Evolutionary conservation across 1,140 invertebrate species (phyloP).

Genomic region (Cherax destructor): DNA sequence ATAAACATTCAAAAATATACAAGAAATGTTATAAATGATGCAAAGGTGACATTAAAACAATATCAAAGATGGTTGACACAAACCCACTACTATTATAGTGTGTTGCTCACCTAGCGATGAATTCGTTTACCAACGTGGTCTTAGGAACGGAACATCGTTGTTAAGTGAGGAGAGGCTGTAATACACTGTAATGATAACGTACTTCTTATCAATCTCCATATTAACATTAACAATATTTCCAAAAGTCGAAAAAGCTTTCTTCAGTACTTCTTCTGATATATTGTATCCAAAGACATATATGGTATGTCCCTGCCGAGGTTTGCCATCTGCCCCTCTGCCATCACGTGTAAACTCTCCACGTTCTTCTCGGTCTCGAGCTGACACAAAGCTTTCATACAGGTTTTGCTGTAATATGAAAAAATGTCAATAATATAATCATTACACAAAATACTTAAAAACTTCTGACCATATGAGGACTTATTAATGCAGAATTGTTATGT

Average conservation of each 20-base stretch:
- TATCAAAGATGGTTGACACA: too few species aligned
- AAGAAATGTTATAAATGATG: too few species aligned
- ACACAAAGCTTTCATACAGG: constrained; percentile 93
- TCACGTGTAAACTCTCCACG: constrained; percentile 58
- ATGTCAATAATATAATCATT: not conserved
- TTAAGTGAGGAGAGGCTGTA: too few species aligned
- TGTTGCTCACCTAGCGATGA: too few species aligned
- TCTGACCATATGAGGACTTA: too few species aligned
- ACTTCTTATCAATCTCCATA: constrained; percentile 93
- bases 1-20: too few species aligned
- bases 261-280: constrained; percentile 88
- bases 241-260: constrained; percentile 86
- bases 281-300: constrained; percentile 89
- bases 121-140: too few species aligned
- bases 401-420: constrained; percentile 77
- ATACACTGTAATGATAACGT: constrained; percentile 71
- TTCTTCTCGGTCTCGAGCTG: constrained; percentile 82
- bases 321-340: constrained; percentile 73
- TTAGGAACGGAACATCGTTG: too few species aligned
- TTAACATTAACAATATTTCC: constrained; percentile 91
- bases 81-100: too few species aligned
- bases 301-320: constrained; percentile 87
- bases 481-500: too few species aligned
- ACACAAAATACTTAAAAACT: not conserved
- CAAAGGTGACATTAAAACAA: too few species aligned